These are phyloP conservation scores for Exephanes ischioxanthus DNA, from an alignment of 2,888 invertebrate species.

Conservation along the genomic window DNA sequence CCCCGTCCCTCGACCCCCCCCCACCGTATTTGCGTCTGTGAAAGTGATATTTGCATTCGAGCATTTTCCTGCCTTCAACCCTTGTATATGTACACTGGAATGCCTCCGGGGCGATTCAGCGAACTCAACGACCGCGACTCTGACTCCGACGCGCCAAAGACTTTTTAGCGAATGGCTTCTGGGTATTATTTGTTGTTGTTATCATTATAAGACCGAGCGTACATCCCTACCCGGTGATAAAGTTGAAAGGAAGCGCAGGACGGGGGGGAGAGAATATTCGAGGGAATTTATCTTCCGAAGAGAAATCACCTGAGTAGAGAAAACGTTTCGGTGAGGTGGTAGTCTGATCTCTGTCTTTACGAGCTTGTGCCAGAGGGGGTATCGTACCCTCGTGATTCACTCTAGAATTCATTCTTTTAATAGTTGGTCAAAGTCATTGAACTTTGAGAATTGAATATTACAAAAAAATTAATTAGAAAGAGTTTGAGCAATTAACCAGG, in stretches of 20 bases:
- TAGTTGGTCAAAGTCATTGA: not conserved
- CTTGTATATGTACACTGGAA: conserved; percentile 18
- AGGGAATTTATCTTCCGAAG: conserved; percentile 32
- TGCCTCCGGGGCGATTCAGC: conserved; percentile 43
- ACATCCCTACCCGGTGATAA: not conserved
- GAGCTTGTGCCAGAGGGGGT: not conserved
- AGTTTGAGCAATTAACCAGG: too few species aligned
- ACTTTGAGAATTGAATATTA: too few species aligned
- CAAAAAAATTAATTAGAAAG: too few species aligned
- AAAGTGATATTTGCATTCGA: conserved; percentile 58
- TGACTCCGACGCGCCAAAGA: conserved; percentile 46
- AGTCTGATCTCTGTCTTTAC: not conserved
- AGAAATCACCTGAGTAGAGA: conserved; percentile 7
- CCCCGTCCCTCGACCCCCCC: not conserved
- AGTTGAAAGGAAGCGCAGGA: conserved; percentile 2
- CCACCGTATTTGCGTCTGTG: conserved; percentile 31
- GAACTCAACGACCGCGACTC: conserved; percentile 62
- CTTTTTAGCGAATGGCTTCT: conserved; percentile 54
- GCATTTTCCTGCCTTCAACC: conserved; percentile 30
- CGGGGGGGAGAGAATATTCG: conserved; percentile 22
- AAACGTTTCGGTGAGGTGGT: not conserved
- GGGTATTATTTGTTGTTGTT: conserved; percentile 20
- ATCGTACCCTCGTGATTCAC: not conserved
- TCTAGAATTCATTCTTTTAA: not conserved
- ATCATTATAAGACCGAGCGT: conserved; percentile 5